A percentile compares a stretch with the other conserved stretches of the same genome.
Evolutionary conservation across 2,113 vertebrate genomes (phyloP).

Genomic region (Neotoma lepida): DNA sequence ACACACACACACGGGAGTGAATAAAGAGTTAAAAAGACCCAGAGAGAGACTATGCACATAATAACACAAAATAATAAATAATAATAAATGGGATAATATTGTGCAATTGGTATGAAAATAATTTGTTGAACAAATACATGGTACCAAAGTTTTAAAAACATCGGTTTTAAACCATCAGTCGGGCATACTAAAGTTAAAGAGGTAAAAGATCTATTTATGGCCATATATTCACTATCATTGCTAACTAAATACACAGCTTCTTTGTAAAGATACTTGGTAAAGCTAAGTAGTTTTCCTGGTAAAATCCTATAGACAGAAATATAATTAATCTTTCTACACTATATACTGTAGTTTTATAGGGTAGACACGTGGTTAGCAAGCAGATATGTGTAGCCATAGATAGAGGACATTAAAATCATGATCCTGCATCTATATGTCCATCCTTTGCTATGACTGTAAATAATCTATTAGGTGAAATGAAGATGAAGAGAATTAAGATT

Average conservation of each 20-base stretch:
- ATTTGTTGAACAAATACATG: not conserved
- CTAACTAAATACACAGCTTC: not conserved
- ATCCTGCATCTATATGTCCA: not conserved
- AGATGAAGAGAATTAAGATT: not conserved
- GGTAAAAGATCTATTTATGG: not conserved
- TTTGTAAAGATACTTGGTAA: not conserved
- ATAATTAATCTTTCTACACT: not conserved
- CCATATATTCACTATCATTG: not conserved
- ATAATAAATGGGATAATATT: not conserved
- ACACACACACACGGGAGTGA: not conserved
- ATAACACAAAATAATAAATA: not conserved
- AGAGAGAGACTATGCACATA: not conserved
- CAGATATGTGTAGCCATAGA: rapidly evolving
- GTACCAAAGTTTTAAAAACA: not conserved
- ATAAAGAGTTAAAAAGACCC: not conserved
- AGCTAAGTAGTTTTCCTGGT: not conserved
- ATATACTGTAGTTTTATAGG: not conserved
- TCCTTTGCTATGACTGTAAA: not conserved
- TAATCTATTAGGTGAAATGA: not conserved
- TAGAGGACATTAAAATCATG: not conserved
- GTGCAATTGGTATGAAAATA: not conserved
- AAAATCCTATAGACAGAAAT: not conserved
- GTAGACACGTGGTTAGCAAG: not conserved
- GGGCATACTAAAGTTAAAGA: not conserved
- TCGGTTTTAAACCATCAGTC: not conserved